These are phyloP conservation scores for Sorex maritimensis DNA, from an alignment of 2,797 vertebrate species.

Conservation along the genomic window DNA sequence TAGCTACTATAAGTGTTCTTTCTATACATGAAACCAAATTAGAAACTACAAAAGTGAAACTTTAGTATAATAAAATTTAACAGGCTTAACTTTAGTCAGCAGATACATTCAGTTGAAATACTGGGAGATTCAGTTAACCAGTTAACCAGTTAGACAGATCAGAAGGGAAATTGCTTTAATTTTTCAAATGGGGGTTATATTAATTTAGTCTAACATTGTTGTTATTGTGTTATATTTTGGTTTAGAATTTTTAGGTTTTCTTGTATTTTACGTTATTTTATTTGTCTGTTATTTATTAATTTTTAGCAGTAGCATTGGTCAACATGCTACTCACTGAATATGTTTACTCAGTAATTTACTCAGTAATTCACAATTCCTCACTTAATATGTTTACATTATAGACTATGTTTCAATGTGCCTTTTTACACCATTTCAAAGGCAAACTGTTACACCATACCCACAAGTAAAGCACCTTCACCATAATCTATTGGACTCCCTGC, in stretches of 20 bases:
- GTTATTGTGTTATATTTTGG: constrained; percentile 41
- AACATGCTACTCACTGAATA: neutral
- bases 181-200: neutral
- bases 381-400: too few relatives aligned
- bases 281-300: too few relatives aligned
- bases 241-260: constrained; percentile 17
- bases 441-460: neutral
- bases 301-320: neutral
- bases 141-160: neutral
- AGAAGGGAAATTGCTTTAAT: neutral
- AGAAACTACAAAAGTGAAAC: constrained; percentile 54
- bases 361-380: neutral
- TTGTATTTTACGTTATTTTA: constrained; percentile 14
- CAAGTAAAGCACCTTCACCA: neutral
- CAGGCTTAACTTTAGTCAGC: constrained; percentile 61
- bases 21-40: constrained; percentile 74
- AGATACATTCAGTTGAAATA: neutral
- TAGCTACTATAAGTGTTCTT: constrained; percentile 33
- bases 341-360: too few relatives aligned
- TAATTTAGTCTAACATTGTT: neutral
- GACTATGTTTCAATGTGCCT: neutral
- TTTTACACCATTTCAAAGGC: neutral
- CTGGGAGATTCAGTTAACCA: neutral
- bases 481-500: neutral
- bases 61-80: constrained; percentile 19